phyloP scores from a whole-genome alignment of 2,113 vertebrate genomes.

The Phrynosoma platyrhinos region DNA sequence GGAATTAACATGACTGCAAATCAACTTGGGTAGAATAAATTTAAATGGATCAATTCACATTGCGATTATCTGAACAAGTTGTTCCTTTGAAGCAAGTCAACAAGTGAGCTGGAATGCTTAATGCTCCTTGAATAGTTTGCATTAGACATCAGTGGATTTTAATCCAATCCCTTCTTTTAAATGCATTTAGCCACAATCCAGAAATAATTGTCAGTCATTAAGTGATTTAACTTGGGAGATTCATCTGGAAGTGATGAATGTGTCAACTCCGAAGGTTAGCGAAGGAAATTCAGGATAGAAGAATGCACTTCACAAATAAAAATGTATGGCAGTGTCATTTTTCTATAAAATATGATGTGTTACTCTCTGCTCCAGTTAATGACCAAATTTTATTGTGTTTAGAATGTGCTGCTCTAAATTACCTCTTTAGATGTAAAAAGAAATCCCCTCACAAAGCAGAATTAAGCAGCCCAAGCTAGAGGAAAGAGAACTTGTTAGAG shows the following conservation, averaged over 20 bases:
- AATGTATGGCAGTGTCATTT: background rate
- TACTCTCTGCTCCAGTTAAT: background rate
- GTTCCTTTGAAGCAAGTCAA: constrained; percentile 50
- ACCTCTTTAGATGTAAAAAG: background rate
- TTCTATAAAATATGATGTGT: background rate
- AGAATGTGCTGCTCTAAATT: background rate
- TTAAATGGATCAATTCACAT: constrained; percentile 32
- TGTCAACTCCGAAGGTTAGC: background rate
- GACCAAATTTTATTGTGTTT: background rate
- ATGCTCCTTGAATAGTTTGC: background rate
- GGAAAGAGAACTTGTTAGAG: background rate
- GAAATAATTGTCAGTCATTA: constrained; percentile 4
- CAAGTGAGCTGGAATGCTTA: background rate
- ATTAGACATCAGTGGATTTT: background rate
- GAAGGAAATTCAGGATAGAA: background rate
- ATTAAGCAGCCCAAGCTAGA: background rate
- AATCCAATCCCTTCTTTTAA: background rate
- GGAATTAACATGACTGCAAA: constrained; percentile 54
- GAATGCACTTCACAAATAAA: background rate
- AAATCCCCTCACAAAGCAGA: background rate
- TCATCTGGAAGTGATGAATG: background rate
- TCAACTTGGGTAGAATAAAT: constrained; percentile 49
- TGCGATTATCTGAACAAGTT: constrained; percentile 54
- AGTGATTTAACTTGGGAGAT: background rate
- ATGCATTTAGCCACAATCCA: constrained; percentile 27